Evolutionary conservation across 2,797 vertebrate genomes (phyloP).

Genomic region (Threskiornis aethiopicus): DNA sequence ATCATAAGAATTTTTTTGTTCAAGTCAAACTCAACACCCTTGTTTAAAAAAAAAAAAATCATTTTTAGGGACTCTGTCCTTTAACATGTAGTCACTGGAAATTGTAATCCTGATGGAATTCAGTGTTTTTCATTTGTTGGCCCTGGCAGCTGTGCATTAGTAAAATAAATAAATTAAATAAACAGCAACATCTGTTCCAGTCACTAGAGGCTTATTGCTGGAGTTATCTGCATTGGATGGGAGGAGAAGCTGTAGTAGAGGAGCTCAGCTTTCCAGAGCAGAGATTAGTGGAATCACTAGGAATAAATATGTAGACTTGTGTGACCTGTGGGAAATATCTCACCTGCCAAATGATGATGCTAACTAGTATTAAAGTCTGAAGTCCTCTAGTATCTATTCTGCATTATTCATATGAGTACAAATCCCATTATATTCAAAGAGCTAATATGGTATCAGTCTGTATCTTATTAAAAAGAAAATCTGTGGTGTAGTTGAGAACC

Average conservation of each 20-base stretch:
- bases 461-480: neutral
- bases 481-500: neutral
- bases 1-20: neutral
- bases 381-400: constrained; percentile 1
- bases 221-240: neutral
- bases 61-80: neutral
- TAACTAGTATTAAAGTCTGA: neutral
- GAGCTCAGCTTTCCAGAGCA: neutral
- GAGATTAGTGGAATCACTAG: constrained; percentile 36
- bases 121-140: neutral
- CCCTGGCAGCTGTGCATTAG: constrained; percentile 34
- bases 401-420: neutral
- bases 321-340: neutral
- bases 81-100: neutral
- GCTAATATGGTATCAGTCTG: neutral
- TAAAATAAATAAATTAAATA: constrained; percentile 65
- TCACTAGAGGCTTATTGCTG: constrained; percentile 34
- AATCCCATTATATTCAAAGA: neutral
- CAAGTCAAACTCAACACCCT: neutral
- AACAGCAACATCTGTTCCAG: constrained; percentile 54
- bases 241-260: neutral
- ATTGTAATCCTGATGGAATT: neutral
- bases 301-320: constrained; percentile 30
- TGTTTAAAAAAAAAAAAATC: neutral
- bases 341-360: neutral